phyloP scores from a whole-genome alignment of 1,140 invertebrate species.

The Apocrypta bakeri region DNA sequence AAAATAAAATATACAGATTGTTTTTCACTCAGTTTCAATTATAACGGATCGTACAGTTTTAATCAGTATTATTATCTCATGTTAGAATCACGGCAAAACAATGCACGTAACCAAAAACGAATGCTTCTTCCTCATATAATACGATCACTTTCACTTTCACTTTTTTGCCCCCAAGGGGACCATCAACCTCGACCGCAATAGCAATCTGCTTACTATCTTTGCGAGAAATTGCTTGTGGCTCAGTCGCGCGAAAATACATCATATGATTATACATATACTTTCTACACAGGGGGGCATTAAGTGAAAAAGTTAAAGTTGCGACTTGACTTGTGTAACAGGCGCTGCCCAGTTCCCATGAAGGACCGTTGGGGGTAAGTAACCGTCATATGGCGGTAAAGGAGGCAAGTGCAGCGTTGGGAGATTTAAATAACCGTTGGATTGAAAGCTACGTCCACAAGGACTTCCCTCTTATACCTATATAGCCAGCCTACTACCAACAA shows the following conservation, averaged over 20 bases:
- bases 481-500: background rate
- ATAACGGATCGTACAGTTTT: no score
- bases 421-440: slow-evolving; percentile 75
- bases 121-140: no score
- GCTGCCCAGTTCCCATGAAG: slow-evolving; percentile 73
- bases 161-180: no score
- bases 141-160: no score
- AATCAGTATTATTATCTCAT: no score
- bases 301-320: slow-evolving; percentile 11
- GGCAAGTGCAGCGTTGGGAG: slow-evolving; percentile 59
- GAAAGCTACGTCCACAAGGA: slow-evolving; percentile 22
- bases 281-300: background rate
- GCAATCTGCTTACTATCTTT: background rate
- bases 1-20: no score
- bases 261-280: background rate
- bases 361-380: slow-evolving; percentile 69
- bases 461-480: slow-evolving; percentile 27
- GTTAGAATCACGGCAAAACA: no score
- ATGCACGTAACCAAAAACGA: no score
- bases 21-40: no score
- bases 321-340: slow-evolving; percentile 42
- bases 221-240: background rate
- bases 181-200: background rate
- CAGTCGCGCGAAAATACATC: background rate
- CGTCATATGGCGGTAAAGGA: slow-evolving; percentile 66